Evolutionary conservation across 2,113 vertebrate species (phyloP).

Genomic region (Psophia crepitans): DNA sequence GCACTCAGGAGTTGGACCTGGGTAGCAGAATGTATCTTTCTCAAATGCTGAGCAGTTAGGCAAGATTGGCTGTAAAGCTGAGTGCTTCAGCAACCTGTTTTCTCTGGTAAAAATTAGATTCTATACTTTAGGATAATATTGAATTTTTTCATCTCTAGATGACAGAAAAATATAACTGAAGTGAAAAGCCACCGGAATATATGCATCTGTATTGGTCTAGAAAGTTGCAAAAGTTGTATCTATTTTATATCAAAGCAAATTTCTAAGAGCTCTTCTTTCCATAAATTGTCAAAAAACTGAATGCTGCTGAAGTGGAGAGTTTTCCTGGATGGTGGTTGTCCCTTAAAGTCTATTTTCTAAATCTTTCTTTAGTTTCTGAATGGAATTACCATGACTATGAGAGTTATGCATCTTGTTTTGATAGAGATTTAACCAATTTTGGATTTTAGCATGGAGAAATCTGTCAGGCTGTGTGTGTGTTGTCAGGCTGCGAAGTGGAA

Average conservation of each 20-base stretch:
- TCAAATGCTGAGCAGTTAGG: not conserved
- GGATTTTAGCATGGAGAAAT: not conserved
- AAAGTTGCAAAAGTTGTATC: not conserved
- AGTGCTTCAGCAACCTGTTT: not conserved
- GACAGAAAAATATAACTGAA: not conserved
- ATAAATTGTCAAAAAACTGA: not conserved
- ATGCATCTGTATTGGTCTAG: not conserved
- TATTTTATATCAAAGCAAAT: not conserved
- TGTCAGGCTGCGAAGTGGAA: not conserved
- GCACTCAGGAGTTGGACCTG: not conserved
- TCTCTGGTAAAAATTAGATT: not conserved
- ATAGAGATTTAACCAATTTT: not conserved
- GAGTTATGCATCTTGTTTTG: not conserved
- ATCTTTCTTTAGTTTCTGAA: not conserved
- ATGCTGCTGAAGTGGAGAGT: not conserved
- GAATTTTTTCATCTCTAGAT: not conserved
- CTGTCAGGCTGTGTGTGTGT: not conserved
- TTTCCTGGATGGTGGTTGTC: not conserved
- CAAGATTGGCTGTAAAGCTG: not conserved
- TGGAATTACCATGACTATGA: not conserved
- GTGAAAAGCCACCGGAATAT: not conserved
- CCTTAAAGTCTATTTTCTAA: not conserved
- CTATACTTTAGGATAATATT: not conserved
- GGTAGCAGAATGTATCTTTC: not conserved
- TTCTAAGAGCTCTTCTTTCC: not conserved